Conservation (phyloP, 2,888 invertebrate genomes). For the Agapetus fuscipes region DNA sequence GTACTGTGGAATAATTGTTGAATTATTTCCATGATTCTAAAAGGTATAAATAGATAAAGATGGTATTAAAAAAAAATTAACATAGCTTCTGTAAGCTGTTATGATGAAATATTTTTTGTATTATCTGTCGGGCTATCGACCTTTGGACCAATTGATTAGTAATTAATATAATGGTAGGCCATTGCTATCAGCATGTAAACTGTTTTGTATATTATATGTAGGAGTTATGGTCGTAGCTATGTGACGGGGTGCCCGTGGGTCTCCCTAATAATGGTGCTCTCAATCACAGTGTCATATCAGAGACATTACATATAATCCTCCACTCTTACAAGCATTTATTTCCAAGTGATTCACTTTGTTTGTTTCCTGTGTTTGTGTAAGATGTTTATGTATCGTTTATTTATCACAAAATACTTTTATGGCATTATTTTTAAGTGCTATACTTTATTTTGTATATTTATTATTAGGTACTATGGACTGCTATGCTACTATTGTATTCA, state of each 20-base stretch:
- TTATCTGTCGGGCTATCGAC: slow-evolving; percentile 8
- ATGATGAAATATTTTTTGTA: slow-evolving; percentile 14
- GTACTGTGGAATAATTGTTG: neutral
- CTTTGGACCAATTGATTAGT: slow-evolving; percentile 17
- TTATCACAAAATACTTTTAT: too few species aligned
- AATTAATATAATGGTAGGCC: neutral
- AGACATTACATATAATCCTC: slow-evolving; percentile 8
- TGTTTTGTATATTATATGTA: too few species aligned
- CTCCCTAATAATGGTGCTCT: slow-evolving; percentile 22
- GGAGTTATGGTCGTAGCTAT: too few species aligned
- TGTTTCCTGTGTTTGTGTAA: neutral
- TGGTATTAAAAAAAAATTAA: slow-evolving; percentile 1
- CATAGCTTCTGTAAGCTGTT: slow-evolving; percentile 1
- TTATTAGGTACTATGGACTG: slow-evolving; percentile 6
- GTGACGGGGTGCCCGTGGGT: slow-evolving; percentile 13
- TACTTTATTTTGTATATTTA: neutral
- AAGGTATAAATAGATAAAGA: neutral
- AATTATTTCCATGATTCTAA: neutral
- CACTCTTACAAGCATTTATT: neutral
- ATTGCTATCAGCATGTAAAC: neutral
- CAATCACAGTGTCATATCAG: slow-evolving; percentile 23
- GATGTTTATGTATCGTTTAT: too few species aligned
- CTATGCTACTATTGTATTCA: slow-evolving; percentile 6
- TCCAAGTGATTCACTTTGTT: neutral
- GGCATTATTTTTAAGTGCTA: neutral